Base-by-base conservation (phyloP, 2,113 vertebrate species). In the Diglossa brunneiventris region DNA sequence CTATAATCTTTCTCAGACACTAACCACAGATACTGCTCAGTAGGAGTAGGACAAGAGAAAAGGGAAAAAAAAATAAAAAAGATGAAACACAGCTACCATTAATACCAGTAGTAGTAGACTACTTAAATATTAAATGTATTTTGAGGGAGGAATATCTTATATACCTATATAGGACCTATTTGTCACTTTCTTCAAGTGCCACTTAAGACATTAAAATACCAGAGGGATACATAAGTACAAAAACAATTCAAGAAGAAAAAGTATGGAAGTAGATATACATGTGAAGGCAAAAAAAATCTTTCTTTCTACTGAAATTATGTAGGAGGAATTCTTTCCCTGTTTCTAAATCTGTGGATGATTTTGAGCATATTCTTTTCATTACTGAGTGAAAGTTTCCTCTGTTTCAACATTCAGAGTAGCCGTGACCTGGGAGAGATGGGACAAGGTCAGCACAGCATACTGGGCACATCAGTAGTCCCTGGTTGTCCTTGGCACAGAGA, bases 21-120 rank as follows among this genome's bases (percentile, higher is more conserved):
- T 49, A 59, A 58, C 5, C n/a, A 46, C 11, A 26, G 27, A 53
- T 5, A 73, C 23, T 30, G 10, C 15, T 56, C 27, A 47, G 6
- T 15, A 67, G 13, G 17, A 62, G 8, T 23, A 63, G 11, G 13
- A 6, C 10, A 35, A 39, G 39, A 63, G 17, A n/a, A 76, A 74
- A 24, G 3, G 3, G 30, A 5, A 1, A 3, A 13, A 27, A 37
- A 5, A 3, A 13, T 18, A 37, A 5, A 24, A 42, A 5, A 46
- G 5, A 42, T 12, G 33, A 80, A 64, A 62, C 5, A 61, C 15
- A 41, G 11, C 5, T 35, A 72, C 7, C 17, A 61, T 26, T 39
- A 59, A 28, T 61, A 70, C 37, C 13, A 52, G 10, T 13, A 58
- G 7, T 18, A 55, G 46, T 0, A 2, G 33, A 39, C 35, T 61